These are phyloP conservation scores for Anolis apletophallus DNA, from an alignment of 2,797 vertebrate species.

Conservation along the genomic window DNA sequence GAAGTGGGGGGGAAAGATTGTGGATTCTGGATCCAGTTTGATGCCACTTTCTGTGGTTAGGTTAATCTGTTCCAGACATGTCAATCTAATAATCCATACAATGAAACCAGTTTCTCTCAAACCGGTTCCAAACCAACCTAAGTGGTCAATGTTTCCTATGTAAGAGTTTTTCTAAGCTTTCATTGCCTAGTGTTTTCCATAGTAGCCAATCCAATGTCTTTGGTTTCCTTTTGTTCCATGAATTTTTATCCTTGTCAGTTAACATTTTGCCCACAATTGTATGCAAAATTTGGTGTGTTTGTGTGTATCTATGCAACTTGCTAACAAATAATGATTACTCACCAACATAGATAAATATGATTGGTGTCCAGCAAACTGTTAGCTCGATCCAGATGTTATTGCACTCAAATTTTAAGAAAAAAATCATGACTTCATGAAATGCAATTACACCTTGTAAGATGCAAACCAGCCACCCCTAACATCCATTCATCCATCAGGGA, in stretches of 20 bases:
- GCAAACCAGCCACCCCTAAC: neutral
- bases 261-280: neutral
- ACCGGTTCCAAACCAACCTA: no score
- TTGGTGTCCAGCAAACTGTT: slow-evolving; percentile 49
- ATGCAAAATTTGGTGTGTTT: neutral
- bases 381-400: slow-evolving; percentile 64
- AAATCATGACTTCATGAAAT: slow-evolving; percentile 45
- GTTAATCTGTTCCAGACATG: no score
- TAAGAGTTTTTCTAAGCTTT: neutral
- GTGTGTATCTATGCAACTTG: neutral
- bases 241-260: neutral
- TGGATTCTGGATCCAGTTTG: no score
- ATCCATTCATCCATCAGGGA: neutral
- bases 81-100: no score
- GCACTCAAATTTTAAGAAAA: slow-evolving; percentile 38
- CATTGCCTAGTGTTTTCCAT: no score
- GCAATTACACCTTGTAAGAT: slow-evolving; percentile 52
- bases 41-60: no score
- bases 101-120: no score
- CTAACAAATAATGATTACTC: neutral
- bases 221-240: neutral
- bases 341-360: slow-evolving; percentile 40
- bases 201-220: neutral
- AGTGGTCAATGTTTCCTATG: no score
- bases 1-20: no score